phyloP scores from a whole-genome alignment of 2,113 vertebrate genomes.

The Bambusicola thoracicus region DNA sequence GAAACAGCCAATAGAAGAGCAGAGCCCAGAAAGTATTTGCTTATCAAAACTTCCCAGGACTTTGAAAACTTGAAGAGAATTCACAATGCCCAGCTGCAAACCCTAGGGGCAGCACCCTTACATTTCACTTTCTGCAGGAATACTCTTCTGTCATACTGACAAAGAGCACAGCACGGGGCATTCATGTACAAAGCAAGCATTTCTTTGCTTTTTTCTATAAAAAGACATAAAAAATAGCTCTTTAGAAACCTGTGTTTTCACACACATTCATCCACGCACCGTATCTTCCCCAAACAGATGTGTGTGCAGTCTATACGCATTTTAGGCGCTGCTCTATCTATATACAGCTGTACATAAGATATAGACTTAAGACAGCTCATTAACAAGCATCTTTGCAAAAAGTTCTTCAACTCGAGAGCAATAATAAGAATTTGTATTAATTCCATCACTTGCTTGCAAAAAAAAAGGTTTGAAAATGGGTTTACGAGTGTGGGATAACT shows the following conservation, averaged over 20 bases:
- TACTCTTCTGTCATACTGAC: not conserved
- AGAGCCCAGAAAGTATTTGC: constrained; percentile 74
- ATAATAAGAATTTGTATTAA: constrained; percentile 36
- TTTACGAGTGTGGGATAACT: not conserved
- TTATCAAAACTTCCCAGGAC: constrained; percentile 81
- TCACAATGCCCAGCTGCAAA: constrained; percentile 32
- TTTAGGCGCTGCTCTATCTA: constrained; percentile 18
- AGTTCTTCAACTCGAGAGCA: constrained; percentile 19
- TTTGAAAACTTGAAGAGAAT: constrained; percentile 63
- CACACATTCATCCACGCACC: constrained; percentile 29
- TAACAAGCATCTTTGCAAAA: constrained; percentile 49
- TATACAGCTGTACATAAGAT: constrained; percentile 35
- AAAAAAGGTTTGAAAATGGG: not conserved
- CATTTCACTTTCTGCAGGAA: constrained; percentile 34
- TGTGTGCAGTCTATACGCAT: constrained; percentile 7
- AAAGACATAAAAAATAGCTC: not conserved
- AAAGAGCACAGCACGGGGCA: constrained; percentile 15
- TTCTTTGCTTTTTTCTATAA: not conserved
- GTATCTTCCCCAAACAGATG: constrained; percentile 57
- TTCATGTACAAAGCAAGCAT: not conserved
- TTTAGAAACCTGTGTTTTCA: constrained; percentile 62
- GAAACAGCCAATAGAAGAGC: constrained; percentile 74
- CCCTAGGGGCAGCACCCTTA: constrained; percentile 17
- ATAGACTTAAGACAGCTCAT: constrained; percentile 62
- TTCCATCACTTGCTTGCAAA: not conserved